Evolutionary conservation across 2,888 invertebrate genomes (phyloP).

Genomic region (Luperina nickerlii): DNA sequence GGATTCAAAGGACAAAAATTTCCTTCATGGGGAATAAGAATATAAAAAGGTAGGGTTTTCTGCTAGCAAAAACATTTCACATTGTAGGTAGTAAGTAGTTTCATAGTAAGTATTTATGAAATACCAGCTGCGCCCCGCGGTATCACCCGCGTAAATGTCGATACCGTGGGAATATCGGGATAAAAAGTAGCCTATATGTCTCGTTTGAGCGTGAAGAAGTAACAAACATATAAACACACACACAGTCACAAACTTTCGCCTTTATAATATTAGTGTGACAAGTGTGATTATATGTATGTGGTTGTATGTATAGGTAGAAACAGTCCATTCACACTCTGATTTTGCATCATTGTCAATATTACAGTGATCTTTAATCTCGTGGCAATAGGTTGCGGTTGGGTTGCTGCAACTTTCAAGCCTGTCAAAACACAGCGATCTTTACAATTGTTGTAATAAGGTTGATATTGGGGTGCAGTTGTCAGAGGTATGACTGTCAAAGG

Average conservation of each 20-base stretch:
- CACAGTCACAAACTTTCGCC: too few relatives aligned
- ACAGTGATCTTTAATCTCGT: background rate
- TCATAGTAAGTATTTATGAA: background rate
- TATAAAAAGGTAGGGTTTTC: background rate
- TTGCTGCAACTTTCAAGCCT: background rate
- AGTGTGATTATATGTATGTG: background rate
- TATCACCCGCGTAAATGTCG: too few relatives aligned
- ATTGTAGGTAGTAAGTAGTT: too few relatives aligned
- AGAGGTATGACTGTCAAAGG: background rate
- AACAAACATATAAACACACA: too few relatives aligned
- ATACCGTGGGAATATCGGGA: too few relatives aligned
- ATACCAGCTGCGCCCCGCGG: too few relatives aligned
- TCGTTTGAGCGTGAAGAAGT: too few relatives aligned
- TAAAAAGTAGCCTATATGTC: too few relatives aligned
- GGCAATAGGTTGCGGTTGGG: background rate
- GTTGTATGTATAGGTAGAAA: background rate
- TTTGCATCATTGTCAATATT: background rate
- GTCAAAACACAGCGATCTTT: background rate
- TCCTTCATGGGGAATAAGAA: background rate
- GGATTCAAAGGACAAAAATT: background rate
- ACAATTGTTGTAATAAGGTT: background rate
- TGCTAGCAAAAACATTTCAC: background rate
- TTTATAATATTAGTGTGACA: too few relatives aligned
- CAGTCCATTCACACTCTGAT: background rate
- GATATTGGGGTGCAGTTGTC: background rate